Evolutionary conservation across 2,797 vertebrate genomes (phyloP), one percentile per base, ranked within the genome.

Genomic region (Champsocephalus esox): DNA sequence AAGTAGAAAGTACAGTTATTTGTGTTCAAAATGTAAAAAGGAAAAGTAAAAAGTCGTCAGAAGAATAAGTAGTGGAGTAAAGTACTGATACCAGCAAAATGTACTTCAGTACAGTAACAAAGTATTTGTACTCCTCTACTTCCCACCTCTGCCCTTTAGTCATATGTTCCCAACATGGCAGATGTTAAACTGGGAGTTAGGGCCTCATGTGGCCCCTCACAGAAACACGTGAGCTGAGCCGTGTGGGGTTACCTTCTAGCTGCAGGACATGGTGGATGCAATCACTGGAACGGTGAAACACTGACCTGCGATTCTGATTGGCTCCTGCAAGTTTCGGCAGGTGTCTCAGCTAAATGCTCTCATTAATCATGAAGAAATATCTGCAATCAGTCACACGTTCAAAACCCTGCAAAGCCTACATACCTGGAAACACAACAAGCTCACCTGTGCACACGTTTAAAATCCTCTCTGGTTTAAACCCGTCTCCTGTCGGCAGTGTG

Each of bases 181-280:
- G 83, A 76, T 75, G 77, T 81, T 77, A 13, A 55, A 73, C 19
- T 59, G 28, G 38, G 19, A 80, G 52, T 4, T 55, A 51, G 54
- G 65, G 61, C 71, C 71, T 77, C 63, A 14, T 57, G 41, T 68
- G 77, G 77, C 69, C 21, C 28, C 56, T 49, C 11, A 5, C n/a
- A 0, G 16, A 38, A 1, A 51, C 80, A 81, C 24, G 59, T 77
- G 79, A 78, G 71, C 73, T 12, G 59, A 70, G 21, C 57, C 2
- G 14, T 1, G 24, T 21, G 34, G 70, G 70, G 74, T 44, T 44
- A 24, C 19, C n/a, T 60, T 66, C 24, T 17, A 32, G 52, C 59
- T 2, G 1, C 3, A 16, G 72, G 48, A 51, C 61, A 12, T 49
- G 38, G 38, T 9, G 65, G 65, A 68, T 65, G 58, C 66, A 60